Base-by-base conservation (phyloP, 2,888 invertebrate species). In the Stenchaetothrips biformis region DNA sequence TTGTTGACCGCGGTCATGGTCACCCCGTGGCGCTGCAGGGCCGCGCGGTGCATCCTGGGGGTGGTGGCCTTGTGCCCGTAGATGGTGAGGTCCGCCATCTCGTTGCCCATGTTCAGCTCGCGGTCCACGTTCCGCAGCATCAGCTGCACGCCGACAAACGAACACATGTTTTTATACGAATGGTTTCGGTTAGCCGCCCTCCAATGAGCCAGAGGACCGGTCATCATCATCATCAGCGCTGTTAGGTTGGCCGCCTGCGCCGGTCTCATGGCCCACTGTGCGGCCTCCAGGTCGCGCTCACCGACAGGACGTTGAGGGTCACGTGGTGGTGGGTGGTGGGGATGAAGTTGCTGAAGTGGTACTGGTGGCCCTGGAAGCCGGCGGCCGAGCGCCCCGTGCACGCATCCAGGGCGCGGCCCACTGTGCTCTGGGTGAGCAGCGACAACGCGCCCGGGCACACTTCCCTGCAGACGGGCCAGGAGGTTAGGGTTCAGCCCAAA, bases 361-460 rank as follows among this genome's bases (percentile, higher is more conserved):
- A 25, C 21, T 74, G 11, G 6, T 11, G 7, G 25, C 7, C 0
- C n/a, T 67, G 7, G 9, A 1, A 0, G 21, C 25, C 8, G 25
- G 67, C 21, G 25, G 67, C 67, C 1, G 67, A 21, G 9, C 67
- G 7, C 25, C 25, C 25, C 4, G 21, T 74, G 25, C 21, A 74
- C 7, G 25, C 59, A 18, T 81, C 81, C 21, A 77, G 48, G 13
- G 80, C 48, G 47, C 78, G 18, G 0, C 83, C 53, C 21, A 86
- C 77, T 0, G 89, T 82, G 82, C 90, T 89, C 7, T 87, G 83
- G 0, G 88, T 87, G 79, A 93, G 85, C 0, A 92, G 89, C 6
- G 91, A 89, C 7, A 90, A 78, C 0, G 91, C 90, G 62, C 90
- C 90, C 0, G 92, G 92, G 79, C 92, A 85, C 21, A 93, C 92